These are phyloP conservation scores for Antedon mediterranea DNA, from an alignment of 53 echinoderm and acorn worm species.

Conservation along the genomic window DNA sequence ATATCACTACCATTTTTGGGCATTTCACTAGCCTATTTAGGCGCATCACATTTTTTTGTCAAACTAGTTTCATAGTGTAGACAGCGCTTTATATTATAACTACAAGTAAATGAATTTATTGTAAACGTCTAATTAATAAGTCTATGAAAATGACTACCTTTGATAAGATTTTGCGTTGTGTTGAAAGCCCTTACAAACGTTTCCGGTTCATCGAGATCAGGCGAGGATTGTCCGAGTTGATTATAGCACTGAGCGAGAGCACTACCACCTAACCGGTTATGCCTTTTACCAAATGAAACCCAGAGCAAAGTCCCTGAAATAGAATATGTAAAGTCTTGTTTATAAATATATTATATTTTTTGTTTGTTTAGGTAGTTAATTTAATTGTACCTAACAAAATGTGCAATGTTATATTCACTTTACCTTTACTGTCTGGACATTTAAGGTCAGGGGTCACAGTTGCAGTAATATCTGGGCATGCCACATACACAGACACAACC, in stretches of 20 bases:
- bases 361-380: too few species aligned
- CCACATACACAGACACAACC: conserved; percentile 81
- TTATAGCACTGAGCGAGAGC: conserved; percentile 88
- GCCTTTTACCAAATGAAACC: conserved; percentile 61
- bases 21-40: too few species aligned
- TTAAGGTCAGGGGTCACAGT: conserved; percentile 93
- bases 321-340: background rate
- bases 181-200: conserved; percentile 60
- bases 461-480: conserved; percentile 74
- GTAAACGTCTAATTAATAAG: too few species aligned
- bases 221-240: conserved; percentile 68
- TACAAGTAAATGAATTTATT: too few species aligned
- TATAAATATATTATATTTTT: too few species aligned
- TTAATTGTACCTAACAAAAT: background rate
- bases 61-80: too few species aligned
- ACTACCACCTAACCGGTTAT: conserved; percentile 65
- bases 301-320: conserved; percentile 48
- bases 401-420: background rate
- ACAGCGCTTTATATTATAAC: too few species aligned
- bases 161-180: conserved; percentile 50
- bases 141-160: conserved; percentile 17
- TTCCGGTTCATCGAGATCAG: conserved; percentile 45
- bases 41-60: too few species aligned
- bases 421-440: conserved; percentile 66
- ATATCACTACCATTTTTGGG: too few species aligned